These are phyloP conservation scores for Hesperia comma DNA, from an alignment of 2,888 invertebrate species.

Conservation along the genomic window DNA sequence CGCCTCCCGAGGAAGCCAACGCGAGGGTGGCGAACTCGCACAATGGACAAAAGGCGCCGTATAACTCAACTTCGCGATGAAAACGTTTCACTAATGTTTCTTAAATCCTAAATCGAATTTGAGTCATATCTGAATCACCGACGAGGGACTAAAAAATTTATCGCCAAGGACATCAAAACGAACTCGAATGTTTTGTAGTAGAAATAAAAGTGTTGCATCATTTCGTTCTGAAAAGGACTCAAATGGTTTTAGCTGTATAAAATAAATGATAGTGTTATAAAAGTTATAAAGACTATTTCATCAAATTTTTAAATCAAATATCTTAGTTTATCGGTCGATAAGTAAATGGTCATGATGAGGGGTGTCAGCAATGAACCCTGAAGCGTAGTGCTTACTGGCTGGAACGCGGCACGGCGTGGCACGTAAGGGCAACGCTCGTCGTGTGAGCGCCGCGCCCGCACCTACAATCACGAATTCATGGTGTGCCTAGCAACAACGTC, in stretches of 20 bases:
- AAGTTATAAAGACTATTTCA: no score
- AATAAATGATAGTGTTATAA: neutral
- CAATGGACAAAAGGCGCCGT: constrained; percentile 37
- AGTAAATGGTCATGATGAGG: neutral
- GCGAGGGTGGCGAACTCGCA: constrained; percentile 42
- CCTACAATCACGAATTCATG: constrained; percentile 78
- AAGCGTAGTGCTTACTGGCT: constrained; percentile 23
- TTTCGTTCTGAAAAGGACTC: neutral
- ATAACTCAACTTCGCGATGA: constrained; percentile 4
- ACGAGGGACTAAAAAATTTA: neutral
- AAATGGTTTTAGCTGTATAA: neutral
- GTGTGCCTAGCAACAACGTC: constrained; percentile 77
- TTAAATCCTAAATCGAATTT: constrained; percentile 6
- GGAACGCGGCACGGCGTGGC: neutral
- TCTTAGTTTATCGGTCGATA: no score
- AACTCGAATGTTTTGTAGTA: neutral
- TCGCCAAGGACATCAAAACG: constrained; percentile 8
- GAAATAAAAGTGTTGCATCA: neutral
- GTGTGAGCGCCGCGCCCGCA: constrained; percentile 64
- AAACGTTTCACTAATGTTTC: constrained; percentile 11
- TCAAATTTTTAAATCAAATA: no score
- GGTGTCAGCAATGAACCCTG: constrained; percentile 20
- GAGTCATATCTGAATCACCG: constrained; percentile 26
- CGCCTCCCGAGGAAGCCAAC: constrained; percentile 49
- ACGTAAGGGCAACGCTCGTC: constrained; percentile 78